Evolutionary conservation across 2,888 invertebrate genomes (phyloP).

Genomic region (Metallyticus violacea): DNA sequence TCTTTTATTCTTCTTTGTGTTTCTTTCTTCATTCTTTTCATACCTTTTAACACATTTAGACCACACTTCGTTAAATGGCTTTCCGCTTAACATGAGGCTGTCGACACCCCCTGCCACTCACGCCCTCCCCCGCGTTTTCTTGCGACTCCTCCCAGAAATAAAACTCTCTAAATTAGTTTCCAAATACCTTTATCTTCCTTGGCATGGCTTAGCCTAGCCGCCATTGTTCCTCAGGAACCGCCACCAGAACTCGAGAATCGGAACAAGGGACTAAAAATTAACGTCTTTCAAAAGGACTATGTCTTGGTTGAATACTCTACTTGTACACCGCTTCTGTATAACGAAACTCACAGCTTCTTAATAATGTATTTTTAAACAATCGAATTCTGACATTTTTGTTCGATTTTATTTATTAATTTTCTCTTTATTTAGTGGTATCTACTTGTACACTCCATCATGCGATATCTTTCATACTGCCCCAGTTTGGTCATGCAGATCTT

Average conservation of each 20-base stretch:
- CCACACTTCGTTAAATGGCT: not conserved
- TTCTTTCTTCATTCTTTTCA: not conserved
- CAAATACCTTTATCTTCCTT: not conserved
- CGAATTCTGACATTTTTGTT: no score
- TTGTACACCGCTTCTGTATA: no score
- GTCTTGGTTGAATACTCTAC: no score
- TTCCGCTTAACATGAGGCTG: not conserved
- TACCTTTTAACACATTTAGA: conserved; percentile 5
- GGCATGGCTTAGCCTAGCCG: not conserved
- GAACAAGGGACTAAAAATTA: not conserved
- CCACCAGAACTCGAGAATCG: not conserved
- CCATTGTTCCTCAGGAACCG: not conserved
- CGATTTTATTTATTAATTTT: no score
- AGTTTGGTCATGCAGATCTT: no score
- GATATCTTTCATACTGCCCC: no score
- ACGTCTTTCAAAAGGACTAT: not conserved
- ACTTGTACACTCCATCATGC: no score
- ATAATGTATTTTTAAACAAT: no score
- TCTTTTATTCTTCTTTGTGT: not conserved
- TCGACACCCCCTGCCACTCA: not conserved
- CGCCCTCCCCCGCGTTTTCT: not conserved
- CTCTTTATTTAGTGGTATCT: no score
- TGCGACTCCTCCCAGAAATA: not conserved
- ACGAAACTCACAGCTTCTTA: no score
- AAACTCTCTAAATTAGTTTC: not conserved